These are phyloP conservation scores for Arctocebus calabarensis DNA, from an alignment of 2,797 vertebrate species.

Conservation along the genomic window DNA sequence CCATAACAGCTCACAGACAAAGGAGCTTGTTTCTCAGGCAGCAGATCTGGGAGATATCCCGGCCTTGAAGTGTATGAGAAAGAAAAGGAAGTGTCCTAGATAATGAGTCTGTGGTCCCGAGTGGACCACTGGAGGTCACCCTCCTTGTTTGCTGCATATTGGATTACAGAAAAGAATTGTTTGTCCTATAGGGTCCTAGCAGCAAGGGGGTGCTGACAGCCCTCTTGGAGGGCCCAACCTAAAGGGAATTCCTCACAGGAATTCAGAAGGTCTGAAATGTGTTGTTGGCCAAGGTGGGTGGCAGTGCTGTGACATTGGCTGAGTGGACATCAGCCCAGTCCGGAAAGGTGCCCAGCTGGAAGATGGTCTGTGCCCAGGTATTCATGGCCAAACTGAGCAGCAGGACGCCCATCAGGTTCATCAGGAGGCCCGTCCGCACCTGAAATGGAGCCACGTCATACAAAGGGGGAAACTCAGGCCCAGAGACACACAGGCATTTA, in stretches of 20 bases:
- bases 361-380: constrained; percentile 96
- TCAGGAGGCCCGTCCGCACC: constrained; percentile 96
- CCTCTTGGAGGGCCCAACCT: constrained; percentile 55
- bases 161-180: constrained; percentile 69
- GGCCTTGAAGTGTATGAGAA: not conserved
- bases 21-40: not conserved
- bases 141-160: not conserved
- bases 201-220: constrained; percentile 57
- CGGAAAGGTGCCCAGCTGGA: constrained; percentile 92
- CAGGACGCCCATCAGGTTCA: constrained; percentile 96
- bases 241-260: constrained; percentile 71
- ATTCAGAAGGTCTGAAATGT: constrained; percentile 86
- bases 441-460: constrained; percentile 79
- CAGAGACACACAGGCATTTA: not conserved
- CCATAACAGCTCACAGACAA: not conserved
- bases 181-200: constrained; percentile 58
- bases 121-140: not conserved
- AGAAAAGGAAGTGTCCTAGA: not conserved
- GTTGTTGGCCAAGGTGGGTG: constrained; percentile 82
- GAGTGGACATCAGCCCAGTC: constrained; percentile 91
- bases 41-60: not conserved
- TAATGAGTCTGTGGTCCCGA: not conserved
- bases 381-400: constrained; percentile 96
- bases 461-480: not conserved
- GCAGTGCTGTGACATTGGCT: constrained; percentile 86